Evolutionary conservation across 64 coral and sea anemone genomes (phyloP).

Genomic region (Dendrophyllia cribrosa): DNA sequence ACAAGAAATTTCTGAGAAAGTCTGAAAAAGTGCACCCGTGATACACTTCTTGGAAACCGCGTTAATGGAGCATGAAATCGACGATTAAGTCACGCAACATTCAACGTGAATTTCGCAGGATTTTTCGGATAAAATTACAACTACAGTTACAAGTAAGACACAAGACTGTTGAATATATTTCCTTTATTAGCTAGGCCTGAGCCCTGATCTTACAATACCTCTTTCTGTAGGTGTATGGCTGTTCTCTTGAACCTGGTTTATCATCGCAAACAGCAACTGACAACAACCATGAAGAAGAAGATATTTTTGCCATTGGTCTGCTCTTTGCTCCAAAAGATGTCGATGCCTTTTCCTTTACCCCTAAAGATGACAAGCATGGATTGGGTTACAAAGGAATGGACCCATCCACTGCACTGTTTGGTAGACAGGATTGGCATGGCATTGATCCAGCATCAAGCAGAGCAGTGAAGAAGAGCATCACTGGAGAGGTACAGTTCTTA

Average conservation of each 20-base stretch:
- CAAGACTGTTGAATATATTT: no score
- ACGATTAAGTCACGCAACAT: no score
- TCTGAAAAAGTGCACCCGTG: no score
- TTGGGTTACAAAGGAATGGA: slow-evolving; percentile 90
- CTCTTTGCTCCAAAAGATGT: slow-evolving; percentile 99
- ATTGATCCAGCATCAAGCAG: slow-evolving; percentile 7
- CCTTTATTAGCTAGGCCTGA: no score
- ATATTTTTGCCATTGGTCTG: slow-evolving; percentile 93
- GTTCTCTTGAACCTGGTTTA: slow-evolving; percentile 35
- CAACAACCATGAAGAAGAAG: slow-evolving; percentile 59
- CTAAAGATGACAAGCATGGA: slow-evolving; percentile 94
- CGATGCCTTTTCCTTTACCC: slow-evolving; percentile 64
- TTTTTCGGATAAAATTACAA: no score
- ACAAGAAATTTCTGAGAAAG: no score
- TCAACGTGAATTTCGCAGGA: no score
- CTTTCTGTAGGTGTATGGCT: slow-evolving; percentile 85
- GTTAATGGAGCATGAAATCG: no score
- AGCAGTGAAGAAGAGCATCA: slow-evolving; percentile 66
- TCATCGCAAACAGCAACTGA: not conserved
- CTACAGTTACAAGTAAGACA: no score
- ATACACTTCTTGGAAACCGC: no score
- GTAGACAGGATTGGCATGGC: slow-evolving; percentile 24
- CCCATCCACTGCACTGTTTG: slow-evolving; percentile 60
- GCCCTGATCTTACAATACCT: not conserved
- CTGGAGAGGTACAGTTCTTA: slow-evolving; percentile 69